Evolutionary conservation across 2,888 invertebrate genomes (phyloP).

Genomic region (Cotesia congregata): DNA sequence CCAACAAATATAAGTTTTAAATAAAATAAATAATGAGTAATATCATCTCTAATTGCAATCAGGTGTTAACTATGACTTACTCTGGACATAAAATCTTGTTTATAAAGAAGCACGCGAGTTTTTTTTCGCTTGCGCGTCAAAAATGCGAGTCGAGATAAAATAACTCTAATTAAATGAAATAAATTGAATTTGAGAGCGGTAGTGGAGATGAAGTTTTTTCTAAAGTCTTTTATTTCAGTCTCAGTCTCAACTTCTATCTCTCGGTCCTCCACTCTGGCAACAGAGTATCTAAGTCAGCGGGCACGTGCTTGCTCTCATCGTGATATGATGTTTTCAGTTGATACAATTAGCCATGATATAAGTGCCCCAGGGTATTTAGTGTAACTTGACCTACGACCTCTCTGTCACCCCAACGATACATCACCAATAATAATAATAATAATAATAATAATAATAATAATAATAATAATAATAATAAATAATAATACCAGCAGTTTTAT

Average conservation of each 20-base stretch:
- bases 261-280: background rate
- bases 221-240: background rate
- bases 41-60: conserved; percentile 64
- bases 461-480: background rate
- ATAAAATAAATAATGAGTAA: conserved; percentile 23
- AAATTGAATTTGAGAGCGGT: too few relatives aligned
- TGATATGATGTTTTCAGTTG: background rate
- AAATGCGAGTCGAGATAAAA: background rate
- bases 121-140: background rate
- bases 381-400: conserved; percentile 40
- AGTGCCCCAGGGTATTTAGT: conserved; percentile 18
- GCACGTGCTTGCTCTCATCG: conserved; percentile 32
- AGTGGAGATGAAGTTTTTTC: background rate
- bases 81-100: background rate
- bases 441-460: background rate
- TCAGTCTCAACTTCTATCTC: background rate
- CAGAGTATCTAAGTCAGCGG: background rate
- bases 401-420: conserved; percentile 17
- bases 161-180: background rate
- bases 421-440: background rate
- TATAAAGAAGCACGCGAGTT: conserved; percentile 14
- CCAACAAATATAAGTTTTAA: background rate
- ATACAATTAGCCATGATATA: conserved; percentile 35
- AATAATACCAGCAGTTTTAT: too few relatives aligned
- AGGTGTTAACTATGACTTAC: conserved; percentile 52